phyloP scores from a whole-genome alignment of 2,888 invertebrate species.

The Leptinotarsa haldemani region DNA sequence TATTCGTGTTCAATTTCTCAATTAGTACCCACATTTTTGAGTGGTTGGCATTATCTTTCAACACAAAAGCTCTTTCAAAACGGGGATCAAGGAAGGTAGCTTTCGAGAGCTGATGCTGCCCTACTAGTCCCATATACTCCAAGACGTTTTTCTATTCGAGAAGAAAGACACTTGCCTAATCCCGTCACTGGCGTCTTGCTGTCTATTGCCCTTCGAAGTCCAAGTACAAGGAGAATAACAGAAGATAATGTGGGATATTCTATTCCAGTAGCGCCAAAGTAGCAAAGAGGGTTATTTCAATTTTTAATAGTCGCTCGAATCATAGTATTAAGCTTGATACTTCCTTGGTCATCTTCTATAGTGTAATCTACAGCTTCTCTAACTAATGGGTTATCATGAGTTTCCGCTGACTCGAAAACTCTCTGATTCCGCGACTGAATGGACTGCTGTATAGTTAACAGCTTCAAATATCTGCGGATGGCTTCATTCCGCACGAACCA shows the following conservation, averaged over 20 bases:
- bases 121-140: neutral
- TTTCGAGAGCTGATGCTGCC: neutral
- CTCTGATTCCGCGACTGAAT: too few relatives aligned
- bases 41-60: neutral
- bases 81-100: neutral
- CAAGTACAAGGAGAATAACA: neutral
- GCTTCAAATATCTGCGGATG: too few relatives aligned
- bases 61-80: neutral
- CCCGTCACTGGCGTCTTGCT: neutral
- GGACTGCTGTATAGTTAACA: too few relatives aligned
- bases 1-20: neutral
- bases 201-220: neutral
- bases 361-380: too few relatives aligned
- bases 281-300: neutral
- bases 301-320: neutral
- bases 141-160: neutral
- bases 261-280: neutral
- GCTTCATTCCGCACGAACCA: too few relatives aligned
- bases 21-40: neutral
- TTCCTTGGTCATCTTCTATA: too few relatives aligned
- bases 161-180: neutral
- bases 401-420: too few relatives aligned
- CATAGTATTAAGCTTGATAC: too few relatives aligned
- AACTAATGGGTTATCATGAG: too few relatives aligned
- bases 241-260: neutral